Evolutionary conservation across 2,113 vertebrate genomes (phyloP).

Genomic region (Istiophorus platypterus): DNA sequence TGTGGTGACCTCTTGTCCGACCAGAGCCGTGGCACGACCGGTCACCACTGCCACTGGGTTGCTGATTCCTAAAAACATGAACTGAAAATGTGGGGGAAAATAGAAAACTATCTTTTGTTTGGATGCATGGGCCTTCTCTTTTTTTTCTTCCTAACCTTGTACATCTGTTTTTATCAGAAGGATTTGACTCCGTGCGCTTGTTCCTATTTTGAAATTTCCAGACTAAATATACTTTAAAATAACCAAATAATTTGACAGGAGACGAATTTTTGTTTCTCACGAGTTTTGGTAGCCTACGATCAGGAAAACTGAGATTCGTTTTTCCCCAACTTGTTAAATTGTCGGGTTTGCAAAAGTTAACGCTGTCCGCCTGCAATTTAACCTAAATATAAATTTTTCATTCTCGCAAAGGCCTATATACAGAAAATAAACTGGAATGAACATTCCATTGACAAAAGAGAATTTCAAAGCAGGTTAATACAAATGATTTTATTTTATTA

Average conservation of each 20-base stretch:
- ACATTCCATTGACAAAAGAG: too few relatives aligned
- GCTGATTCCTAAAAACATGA: neutral
- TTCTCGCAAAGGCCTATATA: conserved; percentile 1
- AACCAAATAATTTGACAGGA: neutral
- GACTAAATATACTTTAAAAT: neutral
- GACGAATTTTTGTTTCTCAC: neutral
- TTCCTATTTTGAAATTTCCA: neutral
- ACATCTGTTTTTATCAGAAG: neutral
- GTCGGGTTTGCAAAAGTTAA: neutral
- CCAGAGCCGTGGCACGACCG: neutral
- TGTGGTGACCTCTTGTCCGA: conserved; percentile 68
- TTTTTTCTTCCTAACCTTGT: neutral
- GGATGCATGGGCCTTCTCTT: neutral
- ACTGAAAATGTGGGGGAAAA: neutral
- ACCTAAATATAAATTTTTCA: neutral
- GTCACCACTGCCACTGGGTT: conserved; percentile 14
- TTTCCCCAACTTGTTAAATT: neutral
- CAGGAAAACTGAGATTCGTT: neutral
- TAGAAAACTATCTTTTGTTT: neutral
- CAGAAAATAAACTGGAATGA: neutral
- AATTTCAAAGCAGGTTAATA: too few relatives aligned
- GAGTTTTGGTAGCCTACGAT: neutral
- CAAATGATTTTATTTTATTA: too few relatives aligned
- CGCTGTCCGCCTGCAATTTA: neutral
- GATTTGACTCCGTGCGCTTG: neutral